A percentile compares a stretch with the other conserved stretches of the same genome.
phyloP scores from a whole-genome alignment of 2,113 vertebrate genomes.

The Halichoeres trimaculatus region DNA sequence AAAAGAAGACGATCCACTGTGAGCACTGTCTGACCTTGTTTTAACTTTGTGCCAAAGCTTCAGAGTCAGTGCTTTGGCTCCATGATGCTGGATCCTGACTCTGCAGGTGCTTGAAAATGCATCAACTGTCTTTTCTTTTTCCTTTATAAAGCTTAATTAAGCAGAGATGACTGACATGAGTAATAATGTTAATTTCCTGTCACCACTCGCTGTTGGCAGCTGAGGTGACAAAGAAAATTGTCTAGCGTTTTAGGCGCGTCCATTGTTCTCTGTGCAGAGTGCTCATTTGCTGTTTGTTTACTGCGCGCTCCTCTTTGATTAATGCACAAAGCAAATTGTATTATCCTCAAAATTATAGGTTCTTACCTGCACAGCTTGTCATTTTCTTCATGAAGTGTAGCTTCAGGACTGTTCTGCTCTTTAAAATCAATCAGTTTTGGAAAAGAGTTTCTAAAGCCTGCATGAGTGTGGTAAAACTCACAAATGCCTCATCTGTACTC shows the following conservation, averaged over 20 bases:
- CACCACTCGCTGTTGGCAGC: slow-evolving; percentile 4
- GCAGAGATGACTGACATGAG: background rate
- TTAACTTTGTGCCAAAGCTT: background rate
- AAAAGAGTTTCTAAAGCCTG: no score
- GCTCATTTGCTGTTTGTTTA: slow-evolving; percentile 11
- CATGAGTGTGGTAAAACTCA: background rate
- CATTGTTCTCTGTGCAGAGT: background rate
- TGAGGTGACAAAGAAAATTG: no score
- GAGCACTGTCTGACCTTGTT: background rate
- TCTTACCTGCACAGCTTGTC: background rate
- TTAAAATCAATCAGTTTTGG: background rate
- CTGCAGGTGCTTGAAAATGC: background rate
- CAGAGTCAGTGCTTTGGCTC: background rate
- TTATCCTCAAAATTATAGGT: background rate
- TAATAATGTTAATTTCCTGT: background rate
- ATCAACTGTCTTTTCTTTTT: background rate
- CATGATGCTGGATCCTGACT: background rate
- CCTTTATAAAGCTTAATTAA: background rate
- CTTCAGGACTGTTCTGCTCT: background rate
- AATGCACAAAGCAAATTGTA: background rate
- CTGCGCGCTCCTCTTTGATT: background rate
- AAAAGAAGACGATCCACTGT: background rate
- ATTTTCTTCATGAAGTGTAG: background rate
- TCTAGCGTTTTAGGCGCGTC: background rate
- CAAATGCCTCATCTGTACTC: background rate